Conservation (phyloP, 2,113 vertebrate genomes). For the Sialia sialis region DNA sequence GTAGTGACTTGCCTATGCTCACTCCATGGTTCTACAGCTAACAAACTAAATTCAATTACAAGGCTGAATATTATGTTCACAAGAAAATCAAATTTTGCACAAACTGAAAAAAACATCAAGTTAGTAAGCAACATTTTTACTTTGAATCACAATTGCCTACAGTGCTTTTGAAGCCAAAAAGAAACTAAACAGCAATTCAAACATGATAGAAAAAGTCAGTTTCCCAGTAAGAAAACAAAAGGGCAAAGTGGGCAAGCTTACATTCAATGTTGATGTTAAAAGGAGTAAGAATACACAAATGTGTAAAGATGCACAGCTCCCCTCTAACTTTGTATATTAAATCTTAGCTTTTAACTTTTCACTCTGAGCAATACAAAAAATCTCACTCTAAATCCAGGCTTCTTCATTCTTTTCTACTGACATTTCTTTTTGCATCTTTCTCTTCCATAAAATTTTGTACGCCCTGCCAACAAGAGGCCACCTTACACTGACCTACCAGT, state of each 20-base stretch:
- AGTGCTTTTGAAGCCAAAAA: background rate
- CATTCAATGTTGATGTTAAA: background rate
- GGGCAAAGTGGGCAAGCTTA: background rate
- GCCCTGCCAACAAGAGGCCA: background rate
- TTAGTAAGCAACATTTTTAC: background rate
- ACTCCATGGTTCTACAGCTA: background rate
- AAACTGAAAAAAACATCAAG: background rate
- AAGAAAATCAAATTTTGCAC: background rate
- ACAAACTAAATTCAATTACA: background rate
- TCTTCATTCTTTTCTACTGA: background rate
- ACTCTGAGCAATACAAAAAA: background rate
- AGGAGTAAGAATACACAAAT: background rate
- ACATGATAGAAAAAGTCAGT: background rate
- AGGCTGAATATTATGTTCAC: background rate
- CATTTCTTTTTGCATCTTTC: background rate
- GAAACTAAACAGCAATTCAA: background rate
- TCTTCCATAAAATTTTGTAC: background rate
- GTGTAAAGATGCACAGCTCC: background rate
- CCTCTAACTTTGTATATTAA: background rate
- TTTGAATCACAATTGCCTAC: background rate
- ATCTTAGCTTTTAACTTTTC: background rate
- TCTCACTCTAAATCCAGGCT: background rate
- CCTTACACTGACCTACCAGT: background rate
- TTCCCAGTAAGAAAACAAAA: background rate
- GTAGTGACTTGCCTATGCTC: background rate